phyloP scores from a whole-genome alignment of 2,113 vertebrate species.

The Candoia aspera region DNA sequence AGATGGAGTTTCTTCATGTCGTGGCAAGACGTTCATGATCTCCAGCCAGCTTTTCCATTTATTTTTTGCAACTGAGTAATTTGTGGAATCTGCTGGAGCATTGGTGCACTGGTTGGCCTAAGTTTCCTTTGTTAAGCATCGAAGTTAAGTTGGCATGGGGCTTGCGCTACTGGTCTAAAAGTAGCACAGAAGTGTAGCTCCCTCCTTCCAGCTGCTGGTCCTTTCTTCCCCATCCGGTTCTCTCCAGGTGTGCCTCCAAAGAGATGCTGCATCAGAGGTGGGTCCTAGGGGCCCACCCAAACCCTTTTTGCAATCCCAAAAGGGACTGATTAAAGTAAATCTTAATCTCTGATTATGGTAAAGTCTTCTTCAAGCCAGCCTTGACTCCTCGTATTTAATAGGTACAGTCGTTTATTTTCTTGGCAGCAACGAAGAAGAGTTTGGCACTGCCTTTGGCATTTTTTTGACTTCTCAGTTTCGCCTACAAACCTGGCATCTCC shows the following conservation, averaged over 20 bases:
- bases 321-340: no score
- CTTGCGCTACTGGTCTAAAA: background rate
- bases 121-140: constrained; percentile 12
- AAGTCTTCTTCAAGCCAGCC: no score
- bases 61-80: background rate
- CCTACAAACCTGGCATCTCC: no score
- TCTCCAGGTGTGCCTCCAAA: background rate
- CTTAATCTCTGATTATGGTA: no score
- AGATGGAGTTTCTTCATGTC: background rate
- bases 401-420: no score
- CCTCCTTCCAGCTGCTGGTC: background rate
- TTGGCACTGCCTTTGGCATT: no score
- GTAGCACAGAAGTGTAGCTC: background rate
- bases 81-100: background rate
- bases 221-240: background rate
- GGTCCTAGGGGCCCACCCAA: background rate
- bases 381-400: no score
- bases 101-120: background rate
- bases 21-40: constrained; percentile 7
- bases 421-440: no score
- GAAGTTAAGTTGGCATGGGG: background rate
- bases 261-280: background rate
- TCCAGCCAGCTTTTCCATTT: background rate
- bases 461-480: no score
- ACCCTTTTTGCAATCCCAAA: background rate